Percentiles rank a stretch among this genome's conserved stretches.
Evolutionary conservation across 2,113 vertebrate species (phyloP).

Genomic region (Pampusana beccarii): DNA sequence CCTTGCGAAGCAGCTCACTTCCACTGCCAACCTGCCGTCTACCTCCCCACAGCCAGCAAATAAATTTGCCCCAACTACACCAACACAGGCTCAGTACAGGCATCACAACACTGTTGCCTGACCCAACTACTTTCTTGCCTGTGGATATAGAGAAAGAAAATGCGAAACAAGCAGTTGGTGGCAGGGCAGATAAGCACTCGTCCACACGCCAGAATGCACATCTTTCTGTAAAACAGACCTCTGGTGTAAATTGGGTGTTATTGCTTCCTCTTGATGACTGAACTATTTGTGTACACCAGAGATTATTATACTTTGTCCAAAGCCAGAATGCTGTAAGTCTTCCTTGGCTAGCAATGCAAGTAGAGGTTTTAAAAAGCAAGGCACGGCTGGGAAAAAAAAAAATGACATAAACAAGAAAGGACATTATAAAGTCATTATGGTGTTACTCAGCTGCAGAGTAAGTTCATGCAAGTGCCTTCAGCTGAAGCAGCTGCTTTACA

Average conservation of each 20-base stretch:
- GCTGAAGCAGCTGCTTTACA: background rate
- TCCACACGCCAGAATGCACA: fast-evolving
- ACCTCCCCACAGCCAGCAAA: background rate
- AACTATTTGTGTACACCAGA: background rate
- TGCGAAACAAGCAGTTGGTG: background rate
- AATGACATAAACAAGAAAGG: background rate
- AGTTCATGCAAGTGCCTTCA: slow-evolving; percentile 9
- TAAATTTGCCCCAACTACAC: background rate
- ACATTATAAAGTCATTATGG: background rate
- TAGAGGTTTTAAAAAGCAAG: background rate
- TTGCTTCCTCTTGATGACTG: background rate
- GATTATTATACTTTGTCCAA: background rate
- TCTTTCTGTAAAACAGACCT: background rate
- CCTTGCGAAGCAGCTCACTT: background rate
- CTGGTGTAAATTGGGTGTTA: background rate
- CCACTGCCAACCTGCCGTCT: background rate
- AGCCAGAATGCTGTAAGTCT: background rate
- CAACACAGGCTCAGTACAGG: background rate
- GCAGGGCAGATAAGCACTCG: background rate
- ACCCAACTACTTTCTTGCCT: background rate
- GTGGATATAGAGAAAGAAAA: background rate
- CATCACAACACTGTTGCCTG: background rate
- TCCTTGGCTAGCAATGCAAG: background rate
- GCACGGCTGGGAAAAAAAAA: background rate
- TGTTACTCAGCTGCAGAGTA: background rate